These are phyloP conservation scores for Pantelozetes paolii DNA, from an alignment of 2,888 invertebrate species.

Conservation along the genomic window DNA sequence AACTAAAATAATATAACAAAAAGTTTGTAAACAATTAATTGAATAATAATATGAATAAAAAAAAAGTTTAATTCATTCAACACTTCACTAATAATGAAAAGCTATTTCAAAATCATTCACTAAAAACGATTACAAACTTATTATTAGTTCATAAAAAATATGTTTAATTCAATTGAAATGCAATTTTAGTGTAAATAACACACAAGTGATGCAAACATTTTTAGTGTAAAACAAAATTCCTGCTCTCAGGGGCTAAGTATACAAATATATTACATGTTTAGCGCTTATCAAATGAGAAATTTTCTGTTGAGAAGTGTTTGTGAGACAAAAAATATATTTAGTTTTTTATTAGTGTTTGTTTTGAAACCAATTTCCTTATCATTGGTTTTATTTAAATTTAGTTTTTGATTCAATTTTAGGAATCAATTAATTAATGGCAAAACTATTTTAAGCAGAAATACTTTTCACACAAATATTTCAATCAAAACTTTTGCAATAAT, in stretches of 20 bases:
- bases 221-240: neutral
- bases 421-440: neutral
- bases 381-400: neutral
- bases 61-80: neutral
- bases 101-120: neutral
- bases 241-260: neutral
- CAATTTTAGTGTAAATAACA: neutral
- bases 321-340: neutral
- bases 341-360: neutral
- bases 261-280: constrained; percentile 6
- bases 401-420: neutral
- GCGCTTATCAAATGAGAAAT: neutral
- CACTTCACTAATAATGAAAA: neutral
- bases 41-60: too few relatives aligned
- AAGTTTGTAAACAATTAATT: too few relatives aligned
- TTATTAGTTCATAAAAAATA: neutral
- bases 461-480: neutral
- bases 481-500: too few relatives aligned
- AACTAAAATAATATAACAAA: too few relatives aligned
- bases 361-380: neutral
- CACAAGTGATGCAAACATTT: neutral
- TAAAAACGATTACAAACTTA: neutral
- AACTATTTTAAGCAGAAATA: neutral
- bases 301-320: neutral
- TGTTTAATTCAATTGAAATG: neutral